Evolutionary conservation across 2,888 invertebrate species (phyloP), one percentile per base, ranked within the genome.

Genomic region (Itoplectis maculator): DNA sequence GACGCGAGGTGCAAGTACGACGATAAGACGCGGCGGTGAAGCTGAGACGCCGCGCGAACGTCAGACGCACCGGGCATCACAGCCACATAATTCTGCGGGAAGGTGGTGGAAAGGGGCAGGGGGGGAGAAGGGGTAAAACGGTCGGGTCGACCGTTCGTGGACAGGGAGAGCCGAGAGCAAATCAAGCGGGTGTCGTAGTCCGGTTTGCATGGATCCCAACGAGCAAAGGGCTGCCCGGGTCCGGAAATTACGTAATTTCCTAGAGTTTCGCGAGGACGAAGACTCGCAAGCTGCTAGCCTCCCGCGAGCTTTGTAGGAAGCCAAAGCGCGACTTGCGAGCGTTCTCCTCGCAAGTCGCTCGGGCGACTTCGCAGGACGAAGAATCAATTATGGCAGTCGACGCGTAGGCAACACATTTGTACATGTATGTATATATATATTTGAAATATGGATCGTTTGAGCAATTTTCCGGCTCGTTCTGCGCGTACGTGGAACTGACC

Each of bases 171-270:
- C n/a, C n/a, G n/a, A 40, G 61, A 61, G 61, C 61, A 37, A 61
- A 61, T 61, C 61, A 61, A 40, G 61, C 37, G 56, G 56, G 59
- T 68, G 45, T 63, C 61, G 37, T 23, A 69, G 69, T 70, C 75
- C 75, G 35, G 70, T 63, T 81, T 70, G 56, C 80, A 70, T 66
- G 70, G 68, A 73, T 78, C 81, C n/a, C 69, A 75, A 72, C 73
- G 81, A 69, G 61, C 73, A 68, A 78, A 78, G 66, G 78, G 69
- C n/a, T 70, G 56, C 75, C 70, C 56, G 65, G 75, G 76, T 83
- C 84, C 88, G 91, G 91, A 91, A 90, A 91, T 91, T 90, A 89
- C 86, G 87, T 90, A 89, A 91, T 91, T 91, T 91, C 91, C 91
- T 87, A 82, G 81, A 83, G 88, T 89, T 89, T 86, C 87, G 74